Conservation (phyloP, 2,797 vertebrate species). For the Myripristis jacobus region DNA sequence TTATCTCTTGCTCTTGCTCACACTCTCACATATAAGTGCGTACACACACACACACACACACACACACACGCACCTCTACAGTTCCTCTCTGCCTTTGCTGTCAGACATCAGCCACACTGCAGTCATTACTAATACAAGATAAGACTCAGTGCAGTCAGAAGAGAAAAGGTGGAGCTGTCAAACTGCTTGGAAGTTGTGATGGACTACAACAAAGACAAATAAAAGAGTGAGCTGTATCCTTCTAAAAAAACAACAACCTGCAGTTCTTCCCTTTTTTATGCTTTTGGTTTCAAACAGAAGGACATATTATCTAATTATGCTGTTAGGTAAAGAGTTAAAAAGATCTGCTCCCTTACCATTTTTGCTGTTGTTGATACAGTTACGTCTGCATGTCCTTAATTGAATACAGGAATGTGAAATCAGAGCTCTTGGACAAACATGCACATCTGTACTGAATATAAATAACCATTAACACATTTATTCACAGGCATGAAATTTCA, state of each 20-base stretch:
- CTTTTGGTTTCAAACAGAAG: slow-evolving; percentile 8
- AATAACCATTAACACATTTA: background rate
- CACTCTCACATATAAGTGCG: background rate
- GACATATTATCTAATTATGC: background rate
- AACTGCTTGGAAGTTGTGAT: slow-evolving; percentile 43
- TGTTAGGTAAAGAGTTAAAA: slow-evolving; percentile 8
- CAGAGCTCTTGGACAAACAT: slow-evolving; percentile 12
- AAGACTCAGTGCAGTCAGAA: slow-evolving; percentile 36
- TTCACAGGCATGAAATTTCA: background rate
- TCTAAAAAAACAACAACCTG: slow-evolving; percentile 21
- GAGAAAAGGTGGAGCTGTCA: slow-evolving; percentile 38
- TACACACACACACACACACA: background rate
- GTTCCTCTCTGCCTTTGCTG: slow-evolving; percentile 35
- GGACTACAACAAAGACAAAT: slow-evolving; percentile 37
- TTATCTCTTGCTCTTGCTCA: background rate
- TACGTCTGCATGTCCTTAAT: slow-evolving; percentile 7
- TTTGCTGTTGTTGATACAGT: slow-evolving; percentile 17
- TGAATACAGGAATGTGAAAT: slow-evolving; percentile 6
- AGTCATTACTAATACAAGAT: slow-evolving; percentile 44
- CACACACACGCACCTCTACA: background rate
- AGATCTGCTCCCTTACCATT: no score
- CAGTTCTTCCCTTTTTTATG: slow-evolving; percentile 3
- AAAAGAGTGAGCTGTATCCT: slow-evolving; percentile 23
- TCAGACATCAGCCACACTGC: slow-evolving; percentile 26
- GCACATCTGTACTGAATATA: slow-evolving; percentile 14